Evolutionary conservation across 2,888 invertebrate genomes (phyloP).

Genomic region (Trachelus troglodyta): DNA sequence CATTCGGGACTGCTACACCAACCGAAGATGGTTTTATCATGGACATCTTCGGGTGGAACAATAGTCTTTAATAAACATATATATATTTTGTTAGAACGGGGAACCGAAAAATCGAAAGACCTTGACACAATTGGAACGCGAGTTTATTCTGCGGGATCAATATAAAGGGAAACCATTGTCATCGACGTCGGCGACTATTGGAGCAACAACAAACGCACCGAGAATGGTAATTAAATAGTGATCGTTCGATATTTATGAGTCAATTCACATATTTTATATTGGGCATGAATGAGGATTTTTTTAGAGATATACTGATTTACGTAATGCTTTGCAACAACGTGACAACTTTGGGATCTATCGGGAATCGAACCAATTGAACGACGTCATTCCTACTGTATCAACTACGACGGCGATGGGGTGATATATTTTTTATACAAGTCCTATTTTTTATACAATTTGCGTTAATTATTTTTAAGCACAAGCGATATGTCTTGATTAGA

Average conservation of each 20-base stretch:
- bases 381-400: background rate
- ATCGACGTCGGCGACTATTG: background rate
- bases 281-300: background rate
- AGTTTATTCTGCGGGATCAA: conserved; percentile 17
- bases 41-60: background rate
- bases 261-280: too few relatives aligned
- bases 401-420: background rate
- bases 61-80: background rate
- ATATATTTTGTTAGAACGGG: background rate
- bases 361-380: background rate
- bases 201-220: background rate
- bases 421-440: background rate
- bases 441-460: background rate
- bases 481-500: background rate
- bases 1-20: background rate
- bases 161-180: background rate
- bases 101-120: background rate
- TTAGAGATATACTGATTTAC: background rate
- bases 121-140: conserved; percentile 22
- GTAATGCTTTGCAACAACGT: background rate
- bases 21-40: background rate
- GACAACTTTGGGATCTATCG: background rate
- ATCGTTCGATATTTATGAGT: too few relatives aligned
- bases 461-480: background rate
- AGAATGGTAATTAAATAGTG: background rate